Evolutionary conservation across 2,113 vertebrate genomes (phyloP), one percentile per base, ranked within the genome.

Genomic region (Cyanocitta stelleri): DNA sequence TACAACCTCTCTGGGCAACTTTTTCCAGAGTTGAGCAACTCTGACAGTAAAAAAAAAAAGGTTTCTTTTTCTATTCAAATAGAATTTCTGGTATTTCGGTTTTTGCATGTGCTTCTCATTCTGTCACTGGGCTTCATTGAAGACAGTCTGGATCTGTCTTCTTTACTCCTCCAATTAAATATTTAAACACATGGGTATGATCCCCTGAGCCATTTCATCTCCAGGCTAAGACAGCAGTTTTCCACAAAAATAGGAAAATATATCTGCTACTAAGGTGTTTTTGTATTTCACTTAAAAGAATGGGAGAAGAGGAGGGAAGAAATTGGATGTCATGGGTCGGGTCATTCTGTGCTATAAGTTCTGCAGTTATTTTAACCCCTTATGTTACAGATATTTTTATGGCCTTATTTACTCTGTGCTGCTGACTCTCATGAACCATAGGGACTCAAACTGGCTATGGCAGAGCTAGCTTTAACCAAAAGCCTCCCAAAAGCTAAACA

Each of bases 301-400:
- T 4, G 1, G 8, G 27, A 16, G 11, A 10, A 11, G 3, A 19
- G 3, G 15, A 29, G 11, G 6, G 12, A 17, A 39, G 30, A 59
- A 32, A 37, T 55, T 37, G 3, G 54, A 51, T 80, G 21, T 43
- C 17, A 17, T 33, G 8, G 7, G 8, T 41, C 41, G 80, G 51
- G 24, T 55, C 19, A 54, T 78, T 41, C 30, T 62, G 7, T 59
- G 5, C 32, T 55, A 0, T 44, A 55, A 64, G 8, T 67, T 76
- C 74, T 67, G 26, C 32, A 55, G 19, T 64, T 76, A 46, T 56
- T 93, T 94, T 89, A 81, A 27, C 19, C 18, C 44, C 10, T 61
- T 49, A 14, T 0, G 0, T 41, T 61, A 16, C 3, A 81, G 18
- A 54, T 9, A 13, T 55, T 76, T 75, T 83, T 37, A 22, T 59